A percentile compares a stretch with the other conserved stretches of the same genome.
phyloP scores from a whole-genome alignment of 2,888 invertebrate genomes.

The Dinocampus coccinellae region DNA sequence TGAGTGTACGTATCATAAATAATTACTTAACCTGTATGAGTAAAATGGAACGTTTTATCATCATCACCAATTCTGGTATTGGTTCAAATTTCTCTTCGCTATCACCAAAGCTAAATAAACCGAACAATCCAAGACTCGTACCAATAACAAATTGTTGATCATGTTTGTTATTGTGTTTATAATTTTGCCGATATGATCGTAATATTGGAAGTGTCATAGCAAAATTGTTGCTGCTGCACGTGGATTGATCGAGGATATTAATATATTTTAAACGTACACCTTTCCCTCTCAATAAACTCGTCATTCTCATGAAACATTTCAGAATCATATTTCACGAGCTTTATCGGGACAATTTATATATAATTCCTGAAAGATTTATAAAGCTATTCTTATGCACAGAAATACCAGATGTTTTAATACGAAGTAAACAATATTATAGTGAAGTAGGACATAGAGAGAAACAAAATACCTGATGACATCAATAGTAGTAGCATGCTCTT shows the following conservation, averaged over 20 bases:
- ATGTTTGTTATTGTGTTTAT: not conserved
- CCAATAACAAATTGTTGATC: conserved; percentile 31
- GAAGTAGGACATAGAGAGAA: not conserved
- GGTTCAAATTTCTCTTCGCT: conserved; percentile 75
- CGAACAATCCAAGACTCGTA: conserved; percentile 68
- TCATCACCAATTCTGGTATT: conserved; percentile 76
- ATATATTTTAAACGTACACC: not conserved
- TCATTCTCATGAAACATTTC: not conserved
- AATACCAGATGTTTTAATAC: not conserved
- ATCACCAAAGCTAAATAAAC: conserved; percentile 75
- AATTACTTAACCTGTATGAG: conserved; percentile 75
- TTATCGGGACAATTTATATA: not conserved
- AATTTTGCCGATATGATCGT: not conserved
- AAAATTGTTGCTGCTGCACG: not conserved
- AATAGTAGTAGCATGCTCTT: not conserved
- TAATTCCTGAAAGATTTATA: not conserved
- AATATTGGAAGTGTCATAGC: too few species aligned
- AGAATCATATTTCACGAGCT: not conserved
- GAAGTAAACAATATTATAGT: not conserved
- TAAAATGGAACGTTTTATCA: conserved; percentile 84
- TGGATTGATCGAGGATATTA: not conserved
- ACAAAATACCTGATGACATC: not conserved
- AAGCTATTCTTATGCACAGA: not conserved
- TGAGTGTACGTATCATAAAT: not conserved
- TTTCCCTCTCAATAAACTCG: not conserved